Evolutionary conservation across 2,888 invertebrate species (phyloP).

Genomic region (Elmis aenea): DNA sequence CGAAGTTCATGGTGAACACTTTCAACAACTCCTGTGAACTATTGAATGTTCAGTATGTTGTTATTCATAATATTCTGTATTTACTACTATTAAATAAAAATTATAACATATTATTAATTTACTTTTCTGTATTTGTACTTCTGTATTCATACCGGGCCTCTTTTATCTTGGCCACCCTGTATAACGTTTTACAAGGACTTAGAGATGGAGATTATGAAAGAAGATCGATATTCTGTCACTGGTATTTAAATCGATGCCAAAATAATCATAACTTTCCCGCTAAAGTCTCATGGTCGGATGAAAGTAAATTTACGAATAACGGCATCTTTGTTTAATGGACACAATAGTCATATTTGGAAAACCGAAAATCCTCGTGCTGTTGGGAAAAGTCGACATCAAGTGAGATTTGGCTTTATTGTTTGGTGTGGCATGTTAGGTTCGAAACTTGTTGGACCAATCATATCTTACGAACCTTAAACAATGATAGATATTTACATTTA

Average conservation of each 20-base stretch:
- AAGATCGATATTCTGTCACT: constrained; percentile 10
- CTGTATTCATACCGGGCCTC: too few species aligned
- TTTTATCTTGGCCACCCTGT: too few species aligned
- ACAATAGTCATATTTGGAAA: constrained; percentile 6
- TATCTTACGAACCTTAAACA: constrained; percentile 6
- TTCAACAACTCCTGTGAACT: too few species aligned
- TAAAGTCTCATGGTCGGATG: constrained; percentile 4
- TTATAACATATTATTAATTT: too few species aligned
- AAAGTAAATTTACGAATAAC: constrained; percentile 9
- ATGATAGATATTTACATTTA: constrained; percentile 6
- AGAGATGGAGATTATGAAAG: constrained; percentile 5
- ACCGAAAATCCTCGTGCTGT: constrained; percentile 5
- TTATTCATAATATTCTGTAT: too few species aligned
- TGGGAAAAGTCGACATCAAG: constrained; percentile 4
- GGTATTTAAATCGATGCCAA: constrained; percentile 5
- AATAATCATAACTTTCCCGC: constrained; percentile 7
- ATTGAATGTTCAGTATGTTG: too few species aligned
- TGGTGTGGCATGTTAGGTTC: constrained; percentile 9
- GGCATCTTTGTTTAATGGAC: constrained; percentile 6
- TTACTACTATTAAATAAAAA: too few species aligned
- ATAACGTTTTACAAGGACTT: too few species aligned
- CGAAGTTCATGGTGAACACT: too few species aligned
- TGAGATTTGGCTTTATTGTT: constrained; percentile 7
- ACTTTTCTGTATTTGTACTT: too few species aligned
- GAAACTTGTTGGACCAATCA: constrained; percentile 8